A percentile compares a stretch with the other conserved stretches of the same genome.
These are phyloP conservation scores for Nylanderia fulva DNA, from an alignment of 1,140 invertebrate species.

Conservation along the genomic window DNA sequence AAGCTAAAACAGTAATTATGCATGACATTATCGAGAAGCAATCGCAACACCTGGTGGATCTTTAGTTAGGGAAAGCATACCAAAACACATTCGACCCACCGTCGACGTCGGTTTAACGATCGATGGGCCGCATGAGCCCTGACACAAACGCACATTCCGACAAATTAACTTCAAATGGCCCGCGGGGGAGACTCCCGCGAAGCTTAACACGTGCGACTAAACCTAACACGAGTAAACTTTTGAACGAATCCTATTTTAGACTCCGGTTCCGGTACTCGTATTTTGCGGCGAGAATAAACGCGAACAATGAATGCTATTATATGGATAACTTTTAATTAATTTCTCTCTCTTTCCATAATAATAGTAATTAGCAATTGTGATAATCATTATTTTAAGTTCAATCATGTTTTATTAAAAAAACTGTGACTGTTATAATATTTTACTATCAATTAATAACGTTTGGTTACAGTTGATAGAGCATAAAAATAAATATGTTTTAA, in stretches of 20 bases:
- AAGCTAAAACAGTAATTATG: constrained; percentile 11
- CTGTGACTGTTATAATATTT: not conserved
- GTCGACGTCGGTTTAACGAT: constrained; percentile 51
- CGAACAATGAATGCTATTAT: not conserved
- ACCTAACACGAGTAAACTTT: constrained; percentile 52
- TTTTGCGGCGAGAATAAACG: constrained; percentile 23
- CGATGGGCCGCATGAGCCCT: constrained; percentile 1
- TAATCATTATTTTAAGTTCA: not conserved
- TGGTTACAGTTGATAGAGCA: not conserved
- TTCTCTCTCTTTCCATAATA: not conserved
- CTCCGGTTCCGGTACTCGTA: constrained; percentile 13
- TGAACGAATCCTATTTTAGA: constrained; percentile 54
- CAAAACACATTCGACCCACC: constrained; percentile 48
- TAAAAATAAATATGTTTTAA: not conserved
- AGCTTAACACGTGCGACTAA: constrained; percentile 62
- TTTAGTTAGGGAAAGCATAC: constrained; percentile 2
- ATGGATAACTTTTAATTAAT: not conserved
- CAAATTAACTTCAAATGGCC: constrained; percentile 59
- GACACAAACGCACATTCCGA: constrained; percentile 63
- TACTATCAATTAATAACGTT: not conserved
- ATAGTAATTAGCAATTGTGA: not conserved
- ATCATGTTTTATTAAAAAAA: not conserved
- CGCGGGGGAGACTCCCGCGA: constrained; percentile 61
- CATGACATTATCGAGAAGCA: not conserved
- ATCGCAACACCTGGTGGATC: constrained; percentile 37